Base-by-base conservation (phyloP, 2,888 invertebrate genomes). In the Lochmaea capreae region DNA sequence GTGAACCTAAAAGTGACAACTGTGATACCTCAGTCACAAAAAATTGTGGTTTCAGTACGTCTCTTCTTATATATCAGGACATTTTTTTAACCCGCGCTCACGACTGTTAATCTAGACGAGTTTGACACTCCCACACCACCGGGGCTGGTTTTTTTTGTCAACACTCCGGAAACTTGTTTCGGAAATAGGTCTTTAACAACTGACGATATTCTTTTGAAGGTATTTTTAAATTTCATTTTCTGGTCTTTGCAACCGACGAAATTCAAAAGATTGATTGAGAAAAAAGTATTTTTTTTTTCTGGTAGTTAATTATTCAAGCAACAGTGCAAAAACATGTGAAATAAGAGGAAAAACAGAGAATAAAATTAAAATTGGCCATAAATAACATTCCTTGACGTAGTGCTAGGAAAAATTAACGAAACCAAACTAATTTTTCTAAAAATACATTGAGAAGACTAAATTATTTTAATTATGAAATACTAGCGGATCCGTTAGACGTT, bases 131-230 rank as follows among this genome's bases (percentile, higher is more conserved):
- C 73, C 75, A 74, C 72, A 72, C 75, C 75, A 76, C 73, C 77
- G 66, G 68, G 63, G 68, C 69, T 74, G 75, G 75, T 74, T 77
- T 76, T 79, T 75, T 73, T 74, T 76, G 33, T 39, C 33, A 39
- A 67, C 73, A 72, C 81, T 80, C 84, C 84, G 85, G 85, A 85
- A 84, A 83, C 83, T 81, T 84, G 85, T 85, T 84, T 85, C 84
- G 85, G 85, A 85, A 85, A 85, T 85, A 83, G 84, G 83, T 84
- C 82, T 85, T 85, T 85, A 85, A 83, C 83, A 83, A 79, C 82
- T 85, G 84, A 84, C 82, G 83, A 83, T 80, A 79, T 75, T 81
- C 82, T 65, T 74, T 71, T 74, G 74, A 74, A 65, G 74, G 59
- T 72, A 58, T 71, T 71, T 71, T 70, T 70, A 63, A 70, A 65